Conservation (phyloP, 1,140 invertebrate genomes). For the Eurosta solidaginis region DNA sequence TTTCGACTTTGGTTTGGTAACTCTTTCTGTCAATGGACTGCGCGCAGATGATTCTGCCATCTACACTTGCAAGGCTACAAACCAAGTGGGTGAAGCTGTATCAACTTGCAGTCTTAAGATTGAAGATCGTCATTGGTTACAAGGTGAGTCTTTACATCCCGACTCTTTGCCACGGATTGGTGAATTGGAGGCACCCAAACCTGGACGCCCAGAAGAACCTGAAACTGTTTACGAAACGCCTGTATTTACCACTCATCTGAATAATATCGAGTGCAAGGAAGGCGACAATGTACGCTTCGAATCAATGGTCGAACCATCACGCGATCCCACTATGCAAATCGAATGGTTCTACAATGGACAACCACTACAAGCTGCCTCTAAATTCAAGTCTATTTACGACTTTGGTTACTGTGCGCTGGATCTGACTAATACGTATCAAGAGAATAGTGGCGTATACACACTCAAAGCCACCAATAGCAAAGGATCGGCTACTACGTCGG, state of each 20-base stretch:
- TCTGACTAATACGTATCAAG: slow-evolving; percentile 78
- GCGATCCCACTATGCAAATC: slow-evolving; percentile 92
- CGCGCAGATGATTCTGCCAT: slow-evolving; percentile 89
- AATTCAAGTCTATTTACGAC: slow-evolving; percentile 85
- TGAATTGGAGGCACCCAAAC: slow-evolving; percentile 80
- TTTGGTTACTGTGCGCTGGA: slow-evolving; percentile 88
- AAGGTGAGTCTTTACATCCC: slow-evolving; percentile 88
- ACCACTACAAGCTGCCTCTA: slow-evolving; percentile 76
- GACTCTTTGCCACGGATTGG: slow-evolving; percentile 87
- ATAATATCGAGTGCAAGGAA: slow-evolving; percentile 88
- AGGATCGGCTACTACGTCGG: slow-evolving; percentile 85
- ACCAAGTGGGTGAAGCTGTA: slow-evolving; percentile 87
- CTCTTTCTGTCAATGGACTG: slow-evolving; percentile 83
- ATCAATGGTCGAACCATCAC: slow-evolving; percentile 90
- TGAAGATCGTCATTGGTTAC: slow-evolving; percentile 82
- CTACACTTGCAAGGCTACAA: slow-evolving; percentile 92
- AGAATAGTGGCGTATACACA: slow-evolving; percentile 89
- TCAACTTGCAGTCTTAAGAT: slow-evolving; percentile 90
- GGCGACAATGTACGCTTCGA: slow-evolving; percentile 92
- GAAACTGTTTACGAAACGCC: slow-evolving; percentile 83
- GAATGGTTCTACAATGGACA: slow-evolving; percentile 91
- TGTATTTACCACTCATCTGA: slow-evolving; percentile 87
- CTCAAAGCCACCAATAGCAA: slow-evolving; percentile 91
- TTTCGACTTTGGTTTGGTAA: slow-evolving; percentile 93
- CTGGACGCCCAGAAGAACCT: slow-evolving; percentile 66